Conservation (phyloP, 1,140 invertebrate genomes). For the Orchesella cincta region DNA sequence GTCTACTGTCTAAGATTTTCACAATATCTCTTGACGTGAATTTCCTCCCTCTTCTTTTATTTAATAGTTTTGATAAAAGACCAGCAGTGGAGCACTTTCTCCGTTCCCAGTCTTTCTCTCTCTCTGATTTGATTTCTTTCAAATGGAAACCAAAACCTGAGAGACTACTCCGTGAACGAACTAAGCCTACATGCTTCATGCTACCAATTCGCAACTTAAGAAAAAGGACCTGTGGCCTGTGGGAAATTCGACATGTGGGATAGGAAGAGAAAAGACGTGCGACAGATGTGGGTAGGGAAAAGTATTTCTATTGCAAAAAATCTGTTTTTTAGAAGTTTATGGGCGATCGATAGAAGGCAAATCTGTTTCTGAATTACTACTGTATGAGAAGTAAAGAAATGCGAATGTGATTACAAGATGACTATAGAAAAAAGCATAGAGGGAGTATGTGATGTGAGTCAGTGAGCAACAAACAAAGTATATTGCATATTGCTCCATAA, state of each 20-base stretch:
- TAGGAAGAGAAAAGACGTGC: slow-evolving; percentile 3
- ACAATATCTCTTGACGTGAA: neutral
- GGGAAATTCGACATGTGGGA: slow-evolving; percentile 25
- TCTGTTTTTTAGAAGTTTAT: neutral
- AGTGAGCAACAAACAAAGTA: neutral
- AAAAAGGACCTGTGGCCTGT: slow-evolving; percentile 10
- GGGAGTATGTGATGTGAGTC: neutral
- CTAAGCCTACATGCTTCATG: neutral
- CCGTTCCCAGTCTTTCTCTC: neutral
- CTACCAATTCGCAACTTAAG: neutral
- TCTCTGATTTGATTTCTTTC: neutral
- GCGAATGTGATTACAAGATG: slow-evolving; percentile 8
- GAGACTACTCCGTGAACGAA: neutral
- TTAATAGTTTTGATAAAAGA: neutral
- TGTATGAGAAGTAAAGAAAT: neutral
- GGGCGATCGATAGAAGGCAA: slow-evolving; percentile 15
- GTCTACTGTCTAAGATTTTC: neutral
- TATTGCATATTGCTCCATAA: neutral
- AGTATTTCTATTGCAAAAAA: slow-evolving; percentile 10
- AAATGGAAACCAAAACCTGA: neutral
- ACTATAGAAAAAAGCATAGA: neutral
- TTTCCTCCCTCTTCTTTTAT: slow-evolving; percentile 9
- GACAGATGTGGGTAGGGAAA: slow-evolving; percentile 8
- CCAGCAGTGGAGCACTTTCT: neutral
- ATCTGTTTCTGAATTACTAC: slow-evolving; percentile 20